Evolutionary conservation across 2,888 invertebrate species (phyloP).

Genomic region (Phrixothrix hirtus): DNA sequence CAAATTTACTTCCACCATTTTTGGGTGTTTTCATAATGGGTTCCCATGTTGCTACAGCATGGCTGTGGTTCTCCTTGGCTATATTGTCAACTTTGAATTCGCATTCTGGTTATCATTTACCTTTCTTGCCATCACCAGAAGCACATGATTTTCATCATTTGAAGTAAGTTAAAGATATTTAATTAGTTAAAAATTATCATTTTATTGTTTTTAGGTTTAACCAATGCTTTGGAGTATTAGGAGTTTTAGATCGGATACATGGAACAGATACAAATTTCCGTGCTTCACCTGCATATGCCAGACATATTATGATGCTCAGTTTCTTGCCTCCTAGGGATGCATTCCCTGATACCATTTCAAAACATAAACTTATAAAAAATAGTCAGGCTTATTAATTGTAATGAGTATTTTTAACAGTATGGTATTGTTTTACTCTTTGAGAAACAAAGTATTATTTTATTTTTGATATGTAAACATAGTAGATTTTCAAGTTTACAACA

Average conservation of each 20-base stretch:
- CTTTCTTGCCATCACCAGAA: constrained; percentile 83
- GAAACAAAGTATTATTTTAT: constrained; percentile 16
- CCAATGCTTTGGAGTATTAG: constrained; percentile 75
- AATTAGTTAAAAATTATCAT: too few relatives aligned
- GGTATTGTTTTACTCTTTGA: constrained; percentile 12
- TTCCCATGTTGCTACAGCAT: constrained; percentile 75
- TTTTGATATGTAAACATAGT: constrained; percentile 13
- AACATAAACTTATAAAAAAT: constrained; percentile 26
- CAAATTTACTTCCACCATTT: constrained; percentile 77
- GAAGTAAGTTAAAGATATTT: too few relatives aligned
- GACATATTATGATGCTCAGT: constrained; percentile 44
- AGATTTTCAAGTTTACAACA: constrained; percentile 5
- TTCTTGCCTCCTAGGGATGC: constrained; percentile 60
- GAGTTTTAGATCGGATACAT: constrained; percentile 74
- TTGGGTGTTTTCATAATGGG: constrained; percentile 75
- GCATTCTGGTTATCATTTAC: constrained; percentile 85
- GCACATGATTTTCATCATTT: constrained; percentile 88
- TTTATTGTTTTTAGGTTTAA: constrained; percentile 63
- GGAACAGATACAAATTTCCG: constrained; percentile 75
- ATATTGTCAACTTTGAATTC: constrained; percentile 78
- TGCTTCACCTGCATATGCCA: constrained; percentile 64
- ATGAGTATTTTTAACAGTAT: constrained; percentile 2
- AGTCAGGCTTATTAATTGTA: too few relatives aligned
- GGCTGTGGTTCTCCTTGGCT: constrained; percentile 80
- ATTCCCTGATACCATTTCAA: constrained; percentile 58